phyloP scores from a whole-genome alignment of 2,797 vertebrate species.

The Phalloptychus januarius region DNA sequence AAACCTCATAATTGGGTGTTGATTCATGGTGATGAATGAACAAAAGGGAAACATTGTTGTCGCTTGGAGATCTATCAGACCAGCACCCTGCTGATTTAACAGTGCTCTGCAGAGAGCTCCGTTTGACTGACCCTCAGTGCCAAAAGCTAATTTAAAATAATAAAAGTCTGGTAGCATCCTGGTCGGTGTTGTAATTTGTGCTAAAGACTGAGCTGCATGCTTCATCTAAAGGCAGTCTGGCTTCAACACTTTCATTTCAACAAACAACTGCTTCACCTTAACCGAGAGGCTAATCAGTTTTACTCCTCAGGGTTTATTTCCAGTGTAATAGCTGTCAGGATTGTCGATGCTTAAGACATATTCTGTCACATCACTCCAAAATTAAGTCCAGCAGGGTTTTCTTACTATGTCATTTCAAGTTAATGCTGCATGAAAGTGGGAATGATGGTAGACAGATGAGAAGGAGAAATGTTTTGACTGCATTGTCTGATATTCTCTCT shows the following conservation, averaged over 20 bases:
- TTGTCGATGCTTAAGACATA: neutral
- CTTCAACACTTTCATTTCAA: neutral
- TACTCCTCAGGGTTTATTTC: neutral
- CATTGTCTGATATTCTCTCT: neutral
- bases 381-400: neutral
- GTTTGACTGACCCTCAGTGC: neutral
- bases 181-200: neutral
- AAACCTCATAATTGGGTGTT: neutral
- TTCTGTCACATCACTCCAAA: neutral
- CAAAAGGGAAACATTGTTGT: neutral
- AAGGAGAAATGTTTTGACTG: neutral
- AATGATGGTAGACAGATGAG: neutral
- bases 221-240: neutral
- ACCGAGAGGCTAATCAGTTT: neutral
- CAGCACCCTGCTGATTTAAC: neutral
- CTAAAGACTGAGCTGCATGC: neutral
- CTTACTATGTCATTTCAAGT: neutral
- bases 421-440: neutral
- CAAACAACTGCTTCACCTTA: neutral
- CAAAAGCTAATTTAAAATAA: neutral
- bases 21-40: neutral
- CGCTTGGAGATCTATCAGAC: neutral
- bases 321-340: neutral
- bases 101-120: too few species aligned
- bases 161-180: neutral